phyloP scores from a whole-genome alignment of 2,888 invertebrate species.

The Buathra laborator region DNA sequence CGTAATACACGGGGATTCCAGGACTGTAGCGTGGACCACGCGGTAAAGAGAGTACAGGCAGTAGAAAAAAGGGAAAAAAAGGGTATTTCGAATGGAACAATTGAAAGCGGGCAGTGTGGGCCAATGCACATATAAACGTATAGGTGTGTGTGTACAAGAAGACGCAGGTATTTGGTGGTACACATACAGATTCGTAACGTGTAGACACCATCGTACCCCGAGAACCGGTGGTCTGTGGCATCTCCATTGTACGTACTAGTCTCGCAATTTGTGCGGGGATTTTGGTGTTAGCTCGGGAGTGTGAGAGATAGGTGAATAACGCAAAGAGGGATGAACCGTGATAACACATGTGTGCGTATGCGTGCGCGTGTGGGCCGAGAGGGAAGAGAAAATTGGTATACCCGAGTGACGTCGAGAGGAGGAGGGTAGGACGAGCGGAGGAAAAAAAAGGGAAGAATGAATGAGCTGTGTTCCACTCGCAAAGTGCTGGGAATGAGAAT shows the following conservation, averaged over 20 bases:
- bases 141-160: constrained; percentile 33
- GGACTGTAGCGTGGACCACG: constrained; percentile 58
- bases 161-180: constrained; percentile 50
- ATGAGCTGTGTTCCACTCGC: constrained; percentile 39
- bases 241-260: constrained; percentile 65
- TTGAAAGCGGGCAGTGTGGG: constrained; percentile 72
- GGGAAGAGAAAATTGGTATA: constrained; percentile 64
- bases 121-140: constrained; percentile 17
- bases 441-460: constrained; percentile 51
- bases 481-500: constrained; percentile 55
- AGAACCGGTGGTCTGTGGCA: constrained; percentile 60
- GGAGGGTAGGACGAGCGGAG: constrained; percentile 1
- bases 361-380: constrained; percentile 30
- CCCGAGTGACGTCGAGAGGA: constrained; percentile 6
- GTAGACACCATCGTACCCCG: constrained; percentile 43
- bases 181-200: constrained; percentile 51
- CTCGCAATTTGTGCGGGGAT: constrained; percentile 66
- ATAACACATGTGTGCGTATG: constrained; percentile 41
- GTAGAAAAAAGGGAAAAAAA: constrained; percentile 53
- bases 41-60: constrained; percentile 59
- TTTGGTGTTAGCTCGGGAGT: constrained; percentile 55
- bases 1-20: constrained; percentile 24
- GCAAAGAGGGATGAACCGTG: constrained; percentile 59
- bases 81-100: constrained; percentile 74
- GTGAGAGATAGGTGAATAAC: constrained; percentile 42